Percentiles rank a stretch among this genome's conserved stretches.
These are phyloP conservation scores for Clarias magur DNA, from an alignment of 2,113 vertebrate species.

Conservation along the genomic window DNA sequence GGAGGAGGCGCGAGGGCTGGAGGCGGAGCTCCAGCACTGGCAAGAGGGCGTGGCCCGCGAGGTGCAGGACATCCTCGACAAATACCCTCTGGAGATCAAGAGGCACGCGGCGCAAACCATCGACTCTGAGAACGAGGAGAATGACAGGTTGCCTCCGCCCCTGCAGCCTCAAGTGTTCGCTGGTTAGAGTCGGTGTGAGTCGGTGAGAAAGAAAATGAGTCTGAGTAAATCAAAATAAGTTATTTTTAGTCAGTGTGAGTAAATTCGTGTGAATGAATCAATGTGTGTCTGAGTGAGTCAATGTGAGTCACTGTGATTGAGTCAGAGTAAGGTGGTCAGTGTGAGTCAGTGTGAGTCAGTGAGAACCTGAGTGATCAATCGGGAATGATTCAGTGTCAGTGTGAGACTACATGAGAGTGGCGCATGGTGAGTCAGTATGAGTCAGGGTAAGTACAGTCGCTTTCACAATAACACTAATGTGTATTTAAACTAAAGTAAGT, in stretches of 20 bases:
- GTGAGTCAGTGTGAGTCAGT: neutral
- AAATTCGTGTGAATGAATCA: neutral
- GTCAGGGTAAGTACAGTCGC: neutral
- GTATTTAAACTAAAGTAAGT: neutral
- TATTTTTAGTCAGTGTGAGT: neutral
- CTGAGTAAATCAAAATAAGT: neutral
- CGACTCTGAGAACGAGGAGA: conserved; percentile 88
- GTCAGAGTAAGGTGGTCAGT: no score
- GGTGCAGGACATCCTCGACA: conserved; percentile 85
- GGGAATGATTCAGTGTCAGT: neutral
- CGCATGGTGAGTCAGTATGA: neutral
- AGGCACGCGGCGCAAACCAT: conserved; percentile 78
- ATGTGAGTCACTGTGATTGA: neutral
- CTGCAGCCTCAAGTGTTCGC: conserved; percentile 90
- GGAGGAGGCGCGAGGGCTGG: conserved; percentile 82
- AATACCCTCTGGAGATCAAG: conserved; percentile 84
- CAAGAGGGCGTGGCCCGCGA: conserved; percentile 81
- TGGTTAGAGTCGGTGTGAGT: conserved; percentile 65
- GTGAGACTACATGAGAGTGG: neutral
- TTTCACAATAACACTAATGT: neutral
- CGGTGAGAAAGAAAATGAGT: neutral
- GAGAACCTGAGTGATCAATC: neutral
- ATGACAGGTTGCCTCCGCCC: conserved; percentile 86
- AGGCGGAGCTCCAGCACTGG: conserved; percentile 89
- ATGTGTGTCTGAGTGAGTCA: neutral